phyloP scores from a whole-genome alignment of 2,113 vertebrate genomes.

The Glaucomys volans region DNA sequence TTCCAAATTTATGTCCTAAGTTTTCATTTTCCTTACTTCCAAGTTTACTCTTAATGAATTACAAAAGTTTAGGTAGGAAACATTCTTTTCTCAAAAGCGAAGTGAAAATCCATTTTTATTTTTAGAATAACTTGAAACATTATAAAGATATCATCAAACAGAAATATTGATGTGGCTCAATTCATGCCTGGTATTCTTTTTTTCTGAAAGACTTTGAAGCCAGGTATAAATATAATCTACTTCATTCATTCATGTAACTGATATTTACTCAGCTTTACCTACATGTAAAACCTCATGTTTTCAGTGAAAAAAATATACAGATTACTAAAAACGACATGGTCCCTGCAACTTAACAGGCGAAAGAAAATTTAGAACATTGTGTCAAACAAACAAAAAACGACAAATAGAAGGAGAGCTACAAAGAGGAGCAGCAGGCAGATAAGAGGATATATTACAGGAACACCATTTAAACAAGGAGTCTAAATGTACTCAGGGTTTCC shows the following conservation, averaged over 20 bases:
- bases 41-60: neutral
- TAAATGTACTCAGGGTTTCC: neutral
- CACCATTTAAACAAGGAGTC: neutral
- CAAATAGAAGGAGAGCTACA: neutral
- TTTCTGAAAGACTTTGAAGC: neutral
- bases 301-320: neutral
- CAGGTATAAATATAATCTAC: neutral
- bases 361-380: neutral
- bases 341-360: neutral
- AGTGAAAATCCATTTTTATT: conserved; percentile 25
- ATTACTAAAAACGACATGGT: neutral
- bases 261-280: neutral
- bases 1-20: neutral
- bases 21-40: neutral
- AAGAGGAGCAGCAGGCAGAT: neutral
- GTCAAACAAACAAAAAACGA: neutral
- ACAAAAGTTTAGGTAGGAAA: neutral
- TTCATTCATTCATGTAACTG: neutral
- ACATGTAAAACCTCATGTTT: neutral
- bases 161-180: neutral
- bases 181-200: neutral
- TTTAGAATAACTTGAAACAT: neutral
- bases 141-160: neutral
- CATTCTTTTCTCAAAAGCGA: neutral
- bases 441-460: neutral